These are phyloP conservation scores for Drosophila tropicalis DNA, from an alignment of 1,140 invertebrate species.

Conservation along the genomic window DNA sequence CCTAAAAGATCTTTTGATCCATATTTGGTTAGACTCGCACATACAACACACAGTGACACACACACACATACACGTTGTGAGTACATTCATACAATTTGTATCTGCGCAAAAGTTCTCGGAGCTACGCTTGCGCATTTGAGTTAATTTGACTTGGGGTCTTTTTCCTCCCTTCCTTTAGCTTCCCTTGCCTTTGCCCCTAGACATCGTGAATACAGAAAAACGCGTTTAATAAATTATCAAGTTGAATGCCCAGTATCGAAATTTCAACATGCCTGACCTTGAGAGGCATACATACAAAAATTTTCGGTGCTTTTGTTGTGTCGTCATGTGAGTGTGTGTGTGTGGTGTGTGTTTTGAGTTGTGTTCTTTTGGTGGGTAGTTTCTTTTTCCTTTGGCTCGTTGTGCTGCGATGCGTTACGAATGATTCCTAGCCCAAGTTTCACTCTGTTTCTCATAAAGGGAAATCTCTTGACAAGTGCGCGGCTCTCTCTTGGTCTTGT, in stretches of 20 bases:
- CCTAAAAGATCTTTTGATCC: constrained; percentile 15
- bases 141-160: background rate
- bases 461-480: constrained; percentile 38
- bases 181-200: background rate
- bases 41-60: background rate
- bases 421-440: constrained; percentile 24
- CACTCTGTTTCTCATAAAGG: constrained; percentile 50
- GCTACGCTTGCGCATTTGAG: constrained; percentile 49
- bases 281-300: constrained; percentile 48
- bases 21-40: constrained; percentile 31
- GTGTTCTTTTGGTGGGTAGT: constrained; percentile 35
- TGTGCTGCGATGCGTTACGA: constrained; percentile 51
- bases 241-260: constrained; percentile 81
- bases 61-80: background rate
- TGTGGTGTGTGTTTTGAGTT: constrained; percentile 21
- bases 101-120: constrained; percentile 30
- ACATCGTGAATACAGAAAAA: constrained; percentile 51
- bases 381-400: constrained; percentile 31
- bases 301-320: constrained; percentile 60
- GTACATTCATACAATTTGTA: constrained; percentile 9
- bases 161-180: constrained; percentile 34
- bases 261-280: constrained; percentile 70
- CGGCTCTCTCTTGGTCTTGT: background rate
- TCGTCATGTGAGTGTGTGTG: constrained; percentile 16
- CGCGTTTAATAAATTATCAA: constrained; percentile 82